Evolutionary conservation across 2,113 vertebrate genomes (phyloP), one percentile per base, ranked within the genome.

Genomic region (Choloepus hoffmanni): DNA sequence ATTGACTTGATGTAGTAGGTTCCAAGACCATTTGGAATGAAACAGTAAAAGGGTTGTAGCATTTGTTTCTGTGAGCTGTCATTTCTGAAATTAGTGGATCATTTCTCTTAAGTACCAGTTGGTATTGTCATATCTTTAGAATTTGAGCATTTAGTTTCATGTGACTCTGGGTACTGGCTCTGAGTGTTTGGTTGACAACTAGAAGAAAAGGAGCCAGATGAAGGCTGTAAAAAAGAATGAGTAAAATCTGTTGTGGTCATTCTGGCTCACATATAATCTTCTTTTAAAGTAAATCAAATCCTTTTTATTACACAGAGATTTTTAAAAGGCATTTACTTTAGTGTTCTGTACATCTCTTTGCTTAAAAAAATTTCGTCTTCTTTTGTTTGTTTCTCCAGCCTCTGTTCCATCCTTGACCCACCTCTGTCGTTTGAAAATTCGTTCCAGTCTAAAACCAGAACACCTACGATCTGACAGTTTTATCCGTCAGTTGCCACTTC

Each of bases 401-500:
- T 89, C 65, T 90, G 85, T 99, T 62, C 98, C 99, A 90, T 74
- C 98, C 13, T 92, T 99, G 92, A 93, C 97, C 55, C 99, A 99
- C 78, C 98, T 99, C 50, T 99, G 99, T 91, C 98, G 99, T 30
- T 97, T 99, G 90, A 92, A 98, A 97, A 98, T 99, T 95, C 97
- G 98, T 40, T 97, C 98, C 87, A 36, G 97, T 92, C 74, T 99
- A 24, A 96, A 95, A 4, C 97, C 94, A 1, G 68, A 98, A 53
- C 92, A 36, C 30, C 96, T 98, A 53, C 97, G 68, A 40, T 98
- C 97, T 0, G 98, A 98, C 62, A 76, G 18, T 2, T 97, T 84
- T 53, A 96, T 99, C 90, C 90, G 79, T 72, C 98, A 97, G 2
- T 21, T 99, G 79, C 98, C 98, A 0, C 65, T 99, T 96, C 98